Conservation (phyloP, 2,797 vertebrate genomes). For the Sebastes goodei region DNA sequence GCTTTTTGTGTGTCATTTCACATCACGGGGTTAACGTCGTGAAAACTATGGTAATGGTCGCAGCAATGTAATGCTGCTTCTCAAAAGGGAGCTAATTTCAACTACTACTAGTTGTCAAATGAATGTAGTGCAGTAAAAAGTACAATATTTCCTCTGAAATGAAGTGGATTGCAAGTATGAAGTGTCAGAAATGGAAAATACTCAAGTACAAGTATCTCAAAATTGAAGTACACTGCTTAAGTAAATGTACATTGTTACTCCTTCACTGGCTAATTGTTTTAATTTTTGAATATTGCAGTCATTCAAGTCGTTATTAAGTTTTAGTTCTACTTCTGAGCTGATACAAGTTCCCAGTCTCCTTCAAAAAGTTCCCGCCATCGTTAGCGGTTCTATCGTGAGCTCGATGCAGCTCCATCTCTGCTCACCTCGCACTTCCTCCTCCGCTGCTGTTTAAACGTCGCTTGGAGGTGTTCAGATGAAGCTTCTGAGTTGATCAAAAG, state of each 20-base stretch:
- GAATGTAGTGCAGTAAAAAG: too few relatives aligned
- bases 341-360: not conserved
- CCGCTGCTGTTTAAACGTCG: slow-evolving; percentile 15
- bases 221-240: not conserved
- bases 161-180: not conserved
- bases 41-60: too few relatives aligned
- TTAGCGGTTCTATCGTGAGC: not conserved
- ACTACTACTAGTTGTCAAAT: not conserved
- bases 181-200: not conserved
- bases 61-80: not conserved
- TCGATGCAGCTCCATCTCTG: not conserved
- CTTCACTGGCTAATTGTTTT: not conserved
- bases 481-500: slow-evolving; percentile 59
- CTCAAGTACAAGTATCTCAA: not conserved
- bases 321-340: not conserved
- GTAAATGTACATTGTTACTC: not conserved
- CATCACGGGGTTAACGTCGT: too few relatives aligned
- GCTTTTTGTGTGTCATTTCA: too few relatives aligned
- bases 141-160: not conserved
- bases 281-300: not conserved
- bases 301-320: not conserved
- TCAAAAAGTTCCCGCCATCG: not conserved
- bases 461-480: slow-evolving; percentile 48
- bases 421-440: slow-evolving; percentile 14
- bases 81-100: not conserved